These are phyloP conservation scores for Mirounga angustirostris DNA, from an alignment of 2,113 vertebrate species.

Conservation along the genomic window DNA sequence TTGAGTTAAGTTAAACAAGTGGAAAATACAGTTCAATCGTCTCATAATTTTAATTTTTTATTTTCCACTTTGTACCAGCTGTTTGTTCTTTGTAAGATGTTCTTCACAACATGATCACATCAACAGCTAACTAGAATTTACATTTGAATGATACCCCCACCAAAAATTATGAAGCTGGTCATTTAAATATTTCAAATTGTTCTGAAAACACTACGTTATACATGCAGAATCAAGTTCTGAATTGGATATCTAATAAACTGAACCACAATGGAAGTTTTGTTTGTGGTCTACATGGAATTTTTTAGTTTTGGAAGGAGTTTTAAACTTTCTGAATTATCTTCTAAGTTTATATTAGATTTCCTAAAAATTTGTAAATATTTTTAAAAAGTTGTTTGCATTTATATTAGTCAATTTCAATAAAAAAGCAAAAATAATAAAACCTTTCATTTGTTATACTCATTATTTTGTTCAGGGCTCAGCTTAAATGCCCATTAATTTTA, in stretches of 20 bases:
- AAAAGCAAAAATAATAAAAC: neutral
- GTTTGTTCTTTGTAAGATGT: conserved; percentile 59
- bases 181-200: neutral
- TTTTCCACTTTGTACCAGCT: conserved; percentile 71
- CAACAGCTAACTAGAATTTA: conserved; percentile 72
- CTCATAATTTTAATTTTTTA: conserved; percentile 69
- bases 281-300: neutral
- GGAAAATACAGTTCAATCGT: conserved; percentile 74
- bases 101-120: conserved; percentile 19
- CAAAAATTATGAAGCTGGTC: neutral
- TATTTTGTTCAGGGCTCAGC: neutral
- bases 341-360: neutral
- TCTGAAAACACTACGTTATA: neutral
- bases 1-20: conserved; percentile 78
- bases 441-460: neutral
- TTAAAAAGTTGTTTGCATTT: neutral
- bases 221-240: conserved; percentile 37
- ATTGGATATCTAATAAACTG: conserved; percentile 4
- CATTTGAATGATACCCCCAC: conserved; percentile 52
- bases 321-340: neutral
- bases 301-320: neutral
- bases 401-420: neutral
- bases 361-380: neutral
- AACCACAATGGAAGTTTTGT: neutral
- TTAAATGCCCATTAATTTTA: neutral